Percentiles rank a stretch among this genome's conserved stretches.
These are phyloP conservation scores for Aldabrachelys gigantea DNA, from an alignment of 2,113 vertebrate species.

Conservation along the genomic window DNA sequence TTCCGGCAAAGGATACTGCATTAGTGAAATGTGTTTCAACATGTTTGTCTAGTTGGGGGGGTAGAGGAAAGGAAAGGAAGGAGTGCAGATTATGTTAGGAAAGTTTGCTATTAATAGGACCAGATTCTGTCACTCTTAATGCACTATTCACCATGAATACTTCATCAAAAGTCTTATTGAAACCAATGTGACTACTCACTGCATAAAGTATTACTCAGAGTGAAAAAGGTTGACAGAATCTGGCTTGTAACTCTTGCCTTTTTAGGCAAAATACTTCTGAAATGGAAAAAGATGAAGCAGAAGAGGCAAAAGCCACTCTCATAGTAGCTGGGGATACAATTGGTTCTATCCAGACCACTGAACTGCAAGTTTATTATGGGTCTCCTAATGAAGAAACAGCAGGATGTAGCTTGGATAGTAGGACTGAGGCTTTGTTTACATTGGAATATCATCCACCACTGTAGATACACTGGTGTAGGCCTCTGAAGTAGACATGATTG, in stretches of 20 bases:
- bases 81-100: background rate
- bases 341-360: constrained; percentile 35
- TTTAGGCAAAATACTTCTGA: constrained; percentile 19
- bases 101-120: background rate
- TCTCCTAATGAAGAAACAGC: background rate
- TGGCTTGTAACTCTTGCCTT: constrained; percentile 19
- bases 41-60: background rate
- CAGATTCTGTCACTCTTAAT: background rate
- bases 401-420: constrained; percentile 1
- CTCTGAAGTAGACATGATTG: background rate
- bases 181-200: background rate
- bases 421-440: background rate
- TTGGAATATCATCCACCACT: background rate
- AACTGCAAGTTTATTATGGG: background rate
- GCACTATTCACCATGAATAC: too few relatives aligned
- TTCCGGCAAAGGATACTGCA: background rate
- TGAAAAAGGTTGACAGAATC: constrained; percentile 40
- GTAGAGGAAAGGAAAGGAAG: background rate
- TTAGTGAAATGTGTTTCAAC: background rate
- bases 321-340: background rate
- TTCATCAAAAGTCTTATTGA: background rate
- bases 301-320: background rate
- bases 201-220: background rate
- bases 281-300: constrained; percentile 16
- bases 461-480: background rate